Base-by-base conservation (phyloP, 2,113 vertebrate species). In the Passer montanus region DNA sequence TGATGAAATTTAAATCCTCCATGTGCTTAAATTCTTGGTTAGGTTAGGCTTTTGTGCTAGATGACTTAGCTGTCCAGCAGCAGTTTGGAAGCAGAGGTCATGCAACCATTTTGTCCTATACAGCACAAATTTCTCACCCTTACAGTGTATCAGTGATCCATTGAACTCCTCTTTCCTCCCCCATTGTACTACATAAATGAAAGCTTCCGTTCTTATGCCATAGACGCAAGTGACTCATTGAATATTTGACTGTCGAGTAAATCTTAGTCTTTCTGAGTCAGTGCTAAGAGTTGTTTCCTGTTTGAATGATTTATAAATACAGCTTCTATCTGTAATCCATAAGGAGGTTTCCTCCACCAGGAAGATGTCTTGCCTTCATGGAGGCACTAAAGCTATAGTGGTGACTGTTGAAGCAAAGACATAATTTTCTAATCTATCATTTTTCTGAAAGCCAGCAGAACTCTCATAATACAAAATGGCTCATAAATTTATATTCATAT, bases 401-500 rank as follows among this genome's bases (percentile, higher is more conserved):
- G 18, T 55, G 66, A 35, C 56, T 60, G 19, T 8, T 4, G 11
- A 67, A 70, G n/a, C 31, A 92, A 31, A 89, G 14, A 47, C 11
- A 75, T 13, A 43, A 27, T 5, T 59, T 86, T 46, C 63, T 28
- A 80, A 50, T 5, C 10, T 14, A 27, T 30, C 15, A 39, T 37
- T 44, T 69, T 37, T 47, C 23, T 55, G 73, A 86, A 76, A 91
- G 73, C 2, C 19, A 87, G 22, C 11, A 87, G 66, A 86, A 60
- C 6, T 31, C 30, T 46, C 0, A 0, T 35, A 53, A 84, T 46
- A 73, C 15, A 24, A 59, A 80, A 50, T 31, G 10, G n/a, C 16
- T 70, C 13, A 11, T 23, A 41, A 13, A 41, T 41, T 41, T 41
- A 41, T 41, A 41, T 41, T 41, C 11, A 41, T 41, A 41, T 41